A percentile compares a stretch with the other conserved stretches of the same genome.
Evolutionary conservation across 2,888 invertebrate species (phyloP).

Genomic region (Fragum sueziense): DNA sequence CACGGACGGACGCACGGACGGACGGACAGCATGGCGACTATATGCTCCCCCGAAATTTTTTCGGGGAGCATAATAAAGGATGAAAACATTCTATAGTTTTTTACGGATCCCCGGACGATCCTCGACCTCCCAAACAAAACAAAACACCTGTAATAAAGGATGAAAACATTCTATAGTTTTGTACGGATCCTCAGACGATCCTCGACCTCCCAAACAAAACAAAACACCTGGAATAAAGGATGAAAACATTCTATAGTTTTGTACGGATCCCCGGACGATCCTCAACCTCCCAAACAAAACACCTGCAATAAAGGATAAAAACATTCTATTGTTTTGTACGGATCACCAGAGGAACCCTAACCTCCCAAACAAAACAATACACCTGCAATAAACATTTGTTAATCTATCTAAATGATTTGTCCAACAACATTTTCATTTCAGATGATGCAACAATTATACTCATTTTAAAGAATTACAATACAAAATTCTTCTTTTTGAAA

Average conservation of each 20-base stretch:
- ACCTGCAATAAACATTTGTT: conserved; percentile 76
- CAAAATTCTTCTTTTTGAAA: no score
- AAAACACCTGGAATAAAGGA: conserved; percentile 80
- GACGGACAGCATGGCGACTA: no score
- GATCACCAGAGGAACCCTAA: conserved; percentile 83
- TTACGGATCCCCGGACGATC: conserved; percentile 83
- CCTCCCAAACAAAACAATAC: conserved; percentile 85
- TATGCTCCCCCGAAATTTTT: no score
- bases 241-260: conserved; percentile 70
- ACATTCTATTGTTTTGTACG: conserved; percentile 83
- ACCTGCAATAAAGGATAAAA: conserved; percentile 82
- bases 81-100: conserved; percentile 83
- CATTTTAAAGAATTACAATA: no score
- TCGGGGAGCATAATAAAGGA: no score
- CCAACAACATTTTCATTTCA: no score
- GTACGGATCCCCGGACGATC: conserved; percentile 84
- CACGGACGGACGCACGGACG: no score
- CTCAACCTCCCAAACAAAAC: conserved; percentile 84
- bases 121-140: conserved; percentile 84
- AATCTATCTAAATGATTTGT: no score
- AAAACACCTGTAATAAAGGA: conserved; percentile 81
- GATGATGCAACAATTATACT: no score
- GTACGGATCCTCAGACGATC: conserved; percentile 83
- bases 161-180: conserved; percentile 83
- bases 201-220: conserved; percentile 84